Percentiles rank a stretch among this genome's conserved stretches.
Evolutionary conservation across 2,797 vertebrate genomes (phyloP).

Genomic region (Atherinosoma microstoma): DNA sequence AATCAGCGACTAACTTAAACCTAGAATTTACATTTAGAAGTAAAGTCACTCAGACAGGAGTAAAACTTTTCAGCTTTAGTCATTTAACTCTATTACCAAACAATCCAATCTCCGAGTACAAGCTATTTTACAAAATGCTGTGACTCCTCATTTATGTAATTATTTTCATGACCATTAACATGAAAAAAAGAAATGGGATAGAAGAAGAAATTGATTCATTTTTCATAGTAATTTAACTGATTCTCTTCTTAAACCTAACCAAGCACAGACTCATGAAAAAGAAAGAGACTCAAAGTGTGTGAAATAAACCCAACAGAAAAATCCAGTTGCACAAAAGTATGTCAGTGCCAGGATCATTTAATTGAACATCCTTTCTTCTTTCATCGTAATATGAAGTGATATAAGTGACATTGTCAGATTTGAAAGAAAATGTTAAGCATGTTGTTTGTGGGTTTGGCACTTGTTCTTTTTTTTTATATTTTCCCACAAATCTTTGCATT

Average conservation of each 20-base stretch:
- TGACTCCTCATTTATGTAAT: too few relatives aligned
- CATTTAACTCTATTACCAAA: neutral
- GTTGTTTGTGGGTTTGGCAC: conserved; percentile 80
- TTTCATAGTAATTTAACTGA: neutral
- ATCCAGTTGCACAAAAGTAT: conserved; percentile 22
- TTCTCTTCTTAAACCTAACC: neutral
- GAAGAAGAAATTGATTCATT: neutral
- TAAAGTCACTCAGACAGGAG: neutral
- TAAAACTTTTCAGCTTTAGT: neutral
- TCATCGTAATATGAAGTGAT: conserved; percentile 74
- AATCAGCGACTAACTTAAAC: neutral
- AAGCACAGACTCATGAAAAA: neutral
- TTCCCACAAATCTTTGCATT: conserved; percentile 54
- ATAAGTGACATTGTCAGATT: conserved; percentile 71
- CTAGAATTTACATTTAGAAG: too few relatives aligned
- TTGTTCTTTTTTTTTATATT: conserved; percentile 48
- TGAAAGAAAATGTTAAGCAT: conserved; percentile 62
- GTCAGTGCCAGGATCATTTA: conserved; percentile 49
- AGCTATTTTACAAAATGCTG: too few relatives aligned
- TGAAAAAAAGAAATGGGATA: too few relatives aligned
- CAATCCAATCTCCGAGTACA: neutral
- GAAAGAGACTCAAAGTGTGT: neutral
- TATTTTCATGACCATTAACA: too few relatives aligned
- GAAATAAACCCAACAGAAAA: too few relatives aligned
- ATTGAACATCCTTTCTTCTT: conserved; percentile 45